Base-by-base conservation (phyloP, 2,888 invertebrate species). In the Eristalis pertinax region DNA sequence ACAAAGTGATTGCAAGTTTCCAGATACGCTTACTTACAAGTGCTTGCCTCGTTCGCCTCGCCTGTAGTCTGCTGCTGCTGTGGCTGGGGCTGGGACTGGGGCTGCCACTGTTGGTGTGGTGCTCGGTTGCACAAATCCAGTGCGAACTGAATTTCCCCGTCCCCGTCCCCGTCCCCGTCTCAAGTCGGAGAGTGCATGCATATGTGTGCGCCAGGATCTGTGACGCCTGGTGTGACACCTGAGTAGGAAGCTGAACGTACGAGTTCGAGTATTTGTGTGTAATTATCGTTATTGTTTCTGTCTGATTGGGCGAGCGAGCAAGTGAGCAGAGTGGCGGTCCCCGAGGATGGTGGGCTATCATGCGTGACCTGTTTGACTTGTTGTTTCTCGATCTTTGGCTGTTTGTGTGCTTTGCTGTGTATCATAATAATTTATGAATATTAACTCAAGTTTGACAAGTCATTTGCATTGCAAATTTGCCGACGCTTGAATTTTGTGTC, bases 211-310 rank as follows among this genome's bases (percentile, higher is more conserved):
- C 76, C 64, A 70, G 64, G 82, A 81, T 77, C 69, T 58, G 73
- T 76, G 86, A 78, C 83, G 83, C 83, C 86, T 87, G 19, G 65
- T 68, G 29, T 70, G 85, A 87, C 83, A 87, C 78, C 86, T 83
- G 83, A 87, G 86, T 87, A 87, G 86, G 86, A 83, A 87, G 86
- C 82, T 32, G 60, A 76, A 76, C 73, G 63, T 73, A 56, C 35
- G 58, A 60, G 19, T 63, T 68, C 50, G 56, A 72, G 73, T 83
- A 73, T 83, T 79, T 63, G 83, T 62, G 74, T 75, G 75, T 83
- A 87, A 87, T 87, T 87, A 83, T 87, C 86, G 68, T 83, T 79
- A 87, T 87, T 87, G 86, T 87, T 83, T 87, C 77, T 69, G 62
- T 32, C 32, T 50, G 35, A 75, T 62, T 63, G 68, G 67, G 62